A percentile compares a stretch with the other conserved stretches of the same genome.
phyloP scores from a whole-genome alignment of 64 coral and sea anemone species.

The Porites lutea region DNA sequence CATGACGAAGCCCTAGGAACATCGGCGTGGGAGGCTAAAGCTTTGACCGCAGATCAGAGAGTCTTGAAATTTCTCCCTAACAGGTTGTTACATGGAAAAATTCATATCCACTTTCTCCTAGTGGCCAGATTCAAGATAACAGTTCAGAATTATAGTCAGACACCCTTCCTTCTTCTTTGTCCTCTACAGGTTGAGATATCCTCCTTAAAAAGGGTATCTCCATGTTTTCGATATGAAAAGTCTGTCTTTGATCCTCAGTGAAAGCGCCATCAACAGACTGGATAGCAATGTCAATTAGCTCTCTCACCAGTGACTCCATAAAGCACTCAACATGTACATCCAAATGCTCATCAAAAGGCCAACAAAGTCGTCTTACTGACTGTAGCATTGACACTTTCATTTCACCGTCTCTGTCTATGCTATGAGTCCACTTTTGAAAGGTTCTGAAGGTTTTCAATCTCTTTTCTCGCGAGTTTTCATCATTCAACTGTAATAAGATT shows the following conservation, averaged over 20 bases:
- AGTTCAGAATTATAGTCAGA: background rate
- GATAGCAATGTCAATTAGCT: constrained; percentile 74
- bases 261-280: constrained; percentile 72
- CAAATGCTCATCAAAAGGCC: constrained; percentile 51
- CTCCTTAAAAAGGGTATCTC: constrained; percentile 56
- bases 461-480: constrained; percentile 42
- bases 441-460: constrained; percentile 38
- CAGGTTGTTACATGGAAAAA: no score
- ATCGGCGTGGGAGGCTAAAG: no score
- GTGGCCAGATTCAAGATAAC: no score
- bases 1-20: no score
- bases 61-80: no score
- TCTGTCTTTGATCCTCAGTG: background rate
- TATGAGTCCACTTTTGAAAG: constrained; percentile 31
- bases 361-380: constrained; percentile 22
- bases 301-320: constrained; percentile 69
- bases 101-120: no score
- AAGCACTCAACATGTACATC: constrained; percentile 68
- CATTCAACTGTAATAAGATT: constrained; percentile 78
- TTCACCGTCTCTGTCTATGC: background rate
- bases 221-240: constrained; percentile 61
- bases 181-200: background rate
- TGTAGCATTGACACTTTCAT: background rate
- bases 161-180: background rate
- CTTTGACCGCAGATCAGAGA: no score